phyloP scores from a whole-genome alignment of 2,797 vertebrate species.

The Varecia variegata region DNA sequence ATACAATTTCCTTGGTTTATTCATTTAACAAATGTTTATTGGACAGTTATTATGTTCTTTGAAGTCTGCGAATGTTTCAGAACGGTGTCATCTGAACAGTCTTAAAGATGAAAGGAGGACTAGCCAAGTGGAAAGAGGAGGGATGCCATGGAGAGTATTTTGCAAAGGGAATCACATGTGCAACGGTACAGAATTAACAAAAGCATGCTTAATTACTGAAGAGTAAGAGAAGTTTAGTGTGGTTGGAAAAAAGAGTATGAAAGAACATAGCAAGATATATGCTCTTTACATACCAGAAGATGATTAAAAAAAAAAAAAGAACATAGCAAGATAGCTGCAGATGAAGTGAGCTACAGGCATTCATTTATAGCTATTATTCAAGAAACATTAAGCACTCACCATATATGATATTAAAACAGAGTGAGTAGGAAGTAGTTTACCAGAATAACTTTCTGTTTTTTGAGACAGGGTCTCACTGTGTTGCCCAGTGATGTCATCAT shows the following conservation, averaged over 20 bases:
- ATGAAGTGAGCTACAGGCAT: neutral
- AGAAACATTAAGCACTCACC: neutral
- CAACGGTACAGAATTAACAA: neutral
- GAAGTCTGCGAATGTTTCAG: neutral
- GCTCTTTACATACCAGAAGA: no score
- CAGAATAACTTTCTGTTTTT: neutral
- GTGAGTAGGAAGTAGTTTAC: neutral
- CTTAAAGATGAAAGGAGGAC: neutral
- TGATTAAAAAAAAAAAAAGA: neutral
- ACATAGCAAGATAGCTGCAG: neutral
- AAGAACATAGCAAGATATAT: neutral
- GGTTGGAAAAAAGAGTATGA: neutral
- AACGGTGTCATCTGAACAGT: neutral
- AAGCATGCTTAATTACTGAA: neutral
- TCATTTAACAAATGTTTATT: slow-evolving; percentile 27
- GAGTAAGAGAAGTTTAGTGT: neutral
- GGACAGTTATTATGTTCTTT: neutral
- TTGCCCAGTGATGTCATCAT: neutral
- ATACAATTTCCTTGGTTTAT: neutral
- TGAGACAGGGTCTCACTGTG: neutral
- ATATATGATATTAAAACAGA: neutral
- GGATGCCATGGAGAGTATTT: neutral
- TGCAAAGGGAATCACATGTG: neutral
- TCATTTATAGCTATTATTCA: neutral
- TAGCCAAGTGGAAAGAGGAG: neutral